These are phyloP conservation scores for Tautogolabrus adspersus DNA, from an alignment of 2,113 vertebrate species.

Conservation along the genomic window DNA sequence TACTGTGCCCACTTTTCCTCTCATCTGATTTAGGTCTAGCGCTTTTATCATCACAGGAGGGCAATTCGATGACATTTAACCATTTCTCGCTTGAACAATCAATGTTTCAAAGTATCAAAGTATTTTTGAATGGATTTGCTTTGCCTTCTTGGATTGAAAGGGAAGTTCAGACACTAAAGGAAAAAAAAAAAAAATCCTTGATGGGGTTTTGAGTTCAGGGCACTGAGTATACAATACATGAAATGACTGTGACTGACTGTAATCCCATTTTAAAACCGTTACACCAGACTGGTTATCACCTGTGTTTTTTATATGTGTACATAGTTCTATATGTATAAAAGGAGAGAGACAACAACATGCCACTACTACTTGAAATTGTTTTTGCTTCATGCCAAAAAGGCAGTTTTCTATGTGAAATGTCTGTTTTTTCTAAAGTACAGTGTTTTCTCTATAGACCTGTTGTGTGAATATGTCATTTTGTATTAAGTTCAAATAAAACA, in stretches of 20 bases:
- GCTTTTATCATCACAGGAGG: slow-evolving; percentile 57
- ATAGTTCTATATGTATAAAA: slow-evolving; percentile 69
- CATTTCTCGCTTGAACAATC: slow-evolving; percentile 74
- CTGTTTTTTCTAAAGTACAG: slow-evolving; percentile 26
- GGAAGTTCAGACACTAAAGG: slow-evolving; percentile 65
- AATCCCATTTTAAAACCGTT: slow-evolving; percentile 68
- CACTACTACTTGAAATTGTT: slow-evolving; percentile 79
- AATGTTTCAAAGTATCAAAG: slow-evolving; percentile 46
- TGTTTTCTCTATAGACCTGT: slow-evolving; percentile 33
- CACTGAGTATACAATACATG: slow-evolving; percentile 1
- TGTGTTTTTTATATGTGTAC: slow-evolving; percentile 60
- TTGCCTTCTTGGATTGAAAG: slow-evolving; percentile 39
- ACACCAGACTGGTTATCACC: slow-evolving; percentile 45
- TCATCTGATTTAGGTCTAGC: slow-evolving; percentile 51
- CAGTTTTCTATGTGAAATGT: slow-evolving; percentile 48
- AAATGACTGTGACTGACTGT: slow-evolving; percentile 63
- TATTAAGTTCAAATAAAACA: slow-evolving; percentile 54
- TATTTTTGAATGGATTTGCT: slow-evolving; percentile 42
- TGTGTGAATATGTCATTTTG: slow-evolving; percentile 55
- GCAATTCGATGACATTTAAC: slow-evolving; percentile 27
- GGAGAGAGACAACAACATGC: slow-evolving; percentile 54
- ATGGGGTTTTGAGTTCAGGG: slow-evolving; percentile 40
- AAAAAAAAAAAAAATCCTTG: slow-evolving; percentile 39
- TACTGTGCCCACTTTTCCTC: slow-evolving; percentile 21
- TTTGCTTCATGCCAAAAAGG: slow-evolving; percentile 68